Conservation (phyloP, 2,113 vertebrate species). For the Eclectus roratus region DNA sequence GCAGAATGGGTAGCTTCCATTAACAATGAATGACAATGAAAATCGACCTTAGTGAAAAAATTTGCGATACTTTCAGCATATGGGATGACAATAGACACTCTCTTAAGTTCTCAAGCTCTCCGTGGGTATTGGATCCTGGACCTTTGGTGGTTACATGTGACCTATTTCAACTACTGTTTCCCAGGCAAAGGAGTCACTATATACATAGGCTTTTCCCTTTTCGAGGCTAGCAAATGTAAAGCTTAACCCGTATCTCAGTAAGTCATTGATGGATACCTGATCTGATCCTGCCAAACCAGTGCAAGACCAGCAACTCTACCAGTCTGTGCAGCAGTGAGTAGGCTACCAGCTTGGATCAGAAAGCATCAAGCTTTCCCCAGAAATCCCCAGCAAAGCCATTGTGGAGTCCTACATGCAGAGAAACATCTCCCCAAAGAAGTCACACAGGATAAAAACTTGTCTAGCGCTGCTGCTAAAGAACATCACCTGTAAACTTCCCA, state of each 20-base stretch:
- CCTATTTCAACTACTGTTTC: not conserved
- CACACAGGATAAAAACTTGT: not conserved
- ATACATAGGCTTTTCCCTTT: not conserved
- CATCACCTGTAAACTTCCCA: not conserved
- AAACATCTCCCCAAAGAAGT: not conserved
- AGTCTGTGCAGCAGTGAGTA: not conserved
- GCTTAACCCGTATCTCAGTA: not conserved
- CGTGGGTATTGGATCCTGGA: not conserved
- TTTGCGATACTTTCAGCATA: not conserved
- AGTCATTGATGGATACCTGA: not conserved
- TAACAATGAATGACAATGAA: not conserved
- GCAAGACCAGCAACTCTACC: not conserved
- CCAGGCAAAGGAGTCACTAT: not conserved
- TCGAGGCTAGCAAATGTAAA: not conserved
- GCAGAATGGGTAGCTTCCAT: not conserved
- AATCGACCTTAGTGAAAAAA: not conserved
- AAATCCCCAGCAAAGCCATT: not conserved
- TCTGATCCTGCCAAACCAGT: not conserved
- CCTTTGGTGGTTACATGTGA: not conserved
- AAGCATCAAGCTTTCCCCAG: not conserved
- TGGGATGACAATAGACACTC: not conserved
- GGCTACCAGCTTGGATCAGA: not conserved
- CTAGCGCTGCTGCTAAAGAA: not conserved
- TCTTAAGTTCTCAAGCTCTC: not conserved
- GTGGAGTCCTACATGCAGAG: not conserved